These are phyloP conservation scores for Aphelenchoides bicaudatus DNA, from an alignment of 2,888 invertebrate genomes.

Conservation along the genomic window DNA sequence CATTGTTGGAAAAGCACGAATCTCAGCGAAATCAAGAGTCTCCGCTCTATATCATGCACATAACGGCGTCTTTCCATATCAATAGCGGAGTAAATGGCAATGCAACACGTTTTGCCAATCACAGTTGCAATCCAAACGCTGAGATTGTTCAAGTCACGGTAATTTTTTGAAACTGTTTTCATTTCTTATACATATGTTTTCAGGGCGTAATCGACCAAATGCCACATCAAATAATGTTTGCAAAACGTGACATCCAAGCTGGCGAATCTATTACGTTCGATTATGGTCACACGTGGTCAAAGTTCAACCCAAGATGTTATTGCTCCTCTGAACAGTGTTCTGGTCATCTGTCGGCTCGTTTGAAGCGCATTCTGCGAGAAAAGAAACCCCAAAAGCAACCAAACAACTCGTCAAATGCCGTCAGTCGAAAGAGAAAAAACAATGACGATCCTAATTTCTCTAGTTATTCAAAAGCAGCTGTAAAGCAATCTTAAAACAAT, in stretches of 20 bases:
- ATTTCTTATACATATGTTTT: background rate
- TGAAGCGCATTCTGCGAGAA: too few species aligned
- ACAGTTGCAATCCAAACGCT: constrained; percentile 17
- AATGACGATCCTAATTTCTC: too few species aligned
- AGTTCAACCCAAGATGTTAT: constrained; percentile 2
- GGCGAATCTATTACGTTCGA: constrained; percentile 16
- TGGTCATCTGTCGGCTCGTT: constrained; percentile 9
- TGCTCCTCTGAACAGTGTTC: constrained; percentile 11
- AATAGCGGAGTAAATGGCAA: background rate
- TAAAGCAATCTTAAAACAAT: too few species aligned
- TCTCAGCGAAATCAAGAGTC: constrained; percentile 8
- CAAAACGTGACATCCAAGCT: constrained; percentile 8
- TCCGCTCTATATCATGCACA: constrained; percentile 13
- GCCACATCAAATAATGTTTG: constrained; percentile 8
- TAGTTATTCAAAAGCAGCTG: too few species aligned
- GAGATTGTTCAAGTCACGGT: constrained; percentile 1
- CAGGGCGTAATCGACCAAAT: constrained; percentile 11
- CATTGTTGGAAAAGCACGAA: constrained; percentile 8
- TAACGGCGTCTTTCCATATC: background rate
- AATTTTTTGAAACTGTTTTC: background rate
- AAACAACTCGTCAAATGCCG: too few species aligned
- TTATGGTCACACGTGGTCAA: constrained; percentile 7
- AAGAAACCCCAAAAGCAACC: too few species aligned
- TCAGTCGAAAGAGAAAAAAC: too few species aligned
- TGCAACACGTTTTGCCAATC: constrained; percentile 13